Evolutionary conservation across 1,140 invertebrate genomes (phyloP), one percentile per base, ranked within the genome.

Genomic region (Nylanderia fulva): DNA sequence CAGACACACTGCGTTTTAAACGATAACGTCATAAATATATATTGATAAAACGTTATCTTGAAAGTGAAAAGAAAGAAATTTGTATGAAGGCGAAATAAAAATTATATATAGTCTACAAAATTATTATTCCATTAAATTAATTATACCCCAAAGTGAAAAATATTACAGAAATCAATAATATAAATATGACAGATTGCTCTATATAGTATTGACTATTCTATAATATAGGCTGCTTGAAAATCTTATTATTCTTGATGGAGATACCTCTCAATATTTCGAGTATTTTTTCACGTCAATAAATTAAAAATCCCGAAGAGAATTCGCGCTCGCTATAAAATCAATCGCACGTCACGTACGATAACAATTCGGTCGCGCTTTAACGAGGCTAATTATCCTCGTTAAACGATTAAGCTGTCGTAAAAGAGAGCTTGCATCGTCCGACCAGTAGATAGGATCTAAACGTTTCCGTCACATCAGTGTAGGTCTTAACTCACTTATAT

Each of bases 301-400:
- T 33, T 42, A 7, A 2, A n/a, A 13, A 72, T 13, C 7, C 24
- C 52, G 9, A n/a, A 56, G n/a, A 15, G 8, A 33, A 82, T 33
- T 80, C 33, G 33, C 36, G 15, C 18, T 79, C n/a, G 48, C 21
- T 33, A n/a, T 36, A 60, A 72, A 82, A 82, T 58, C 66, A 60
- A 71, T 82, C 52, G 77, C 24, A 58, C 21, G 13, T 80, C 66
- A 72, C 66, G 66, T 71, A 71, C 18, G n/a, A 72, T 54, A 75
- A 63, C 54, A 76, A 63, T 76, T 76, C 56, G 71, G 58, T 7
- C 42, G 24, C 21, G 71, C 4, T 60, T 79, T 75, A 64, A 85
- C 75, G 42, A 87, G 84, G 72, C 85, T 87, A 85, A 87, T 87
- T 87, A 87, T 36, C 63, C 75, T 85, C 61, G 85, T 86, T 85